Conservation (phyloP, 2,888 invertebrate genomes). For the Cataglyphis altisquamis region DNA sequence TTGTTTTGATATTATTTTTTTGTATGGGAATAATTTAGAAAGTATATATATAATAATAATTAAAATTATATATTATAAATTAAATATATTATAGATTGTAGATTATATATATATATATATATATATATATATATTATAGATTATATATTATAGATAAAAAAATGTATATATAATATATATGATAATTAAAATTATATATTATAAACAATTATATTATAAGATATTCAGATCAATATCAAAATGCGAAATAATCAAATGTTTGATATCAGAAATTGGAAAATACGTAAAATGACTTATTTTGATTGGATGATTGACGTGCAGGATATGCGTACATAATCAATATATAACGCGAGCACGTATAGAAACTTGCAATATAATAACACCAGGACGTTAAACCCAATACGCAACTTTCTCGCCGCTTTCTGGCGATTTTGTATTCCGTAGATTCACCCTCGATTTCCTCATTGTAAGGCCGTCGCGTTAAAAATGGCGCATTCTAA, state of each 20-base stretch:
- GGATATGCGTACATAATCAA: constrained; percentile 21
- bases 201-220: neutral
- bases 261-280: neutral
- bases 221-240: neutral
- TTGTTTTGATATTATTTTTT: no score
- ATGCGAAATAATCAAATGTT: neutral
- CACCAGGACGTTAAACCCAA: constrained; percentile 60
- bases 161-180: neutral
- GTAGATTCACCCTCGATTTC: constrained; percentile 79
- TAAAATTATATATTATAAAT: neutral
- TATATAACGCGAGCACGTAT: constrained; percentile 13
- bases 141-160: neutral
- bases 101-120: no score
- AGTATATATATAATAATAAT: neutral
- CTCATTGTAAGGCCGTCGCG: constrained; percentile 22
- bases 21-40: neutral
- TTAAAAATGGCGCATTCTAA: constrained; percentile 34
- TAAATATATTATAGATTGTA: neutral
- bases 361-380: constrained; percentile 10
- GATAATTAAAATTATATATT: neutral
- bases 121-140: neutral
- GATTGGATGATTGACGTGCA: neutral
- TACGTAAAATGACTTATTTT: neutral
- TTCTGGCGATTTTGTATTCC: constrained; percentile 83
- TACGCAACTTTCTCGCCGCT: constrained; percentile 81